These are phyloP conservation scores for Ectobius pallidus DNA, from an alignment of 2,888 invertebrate species.

Conservation along the genomic window DNA sequence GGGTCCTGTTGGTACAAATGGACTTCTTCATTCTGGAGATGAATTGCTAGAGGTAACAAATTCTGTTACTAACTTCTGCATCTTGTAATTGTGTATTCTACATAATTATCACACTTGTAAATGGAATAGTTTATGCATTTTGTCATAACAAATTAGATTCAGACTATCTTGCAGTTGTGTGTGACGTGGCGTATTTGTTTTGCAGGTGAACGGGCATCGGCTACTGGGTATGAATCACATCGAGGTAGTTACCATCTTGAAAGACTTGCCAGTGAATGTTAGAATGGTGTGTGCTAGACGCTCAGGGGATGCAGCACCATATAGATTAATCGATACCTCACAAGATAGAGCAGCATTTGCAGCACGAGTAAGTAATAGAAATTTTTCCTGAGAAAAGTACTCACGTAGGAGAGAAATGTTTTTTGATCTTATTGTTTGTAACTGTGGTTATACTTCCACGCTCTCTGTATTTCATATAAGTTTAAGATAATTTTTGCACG, in stretches of 20 bases:
- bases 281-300: slow-evolving; percentile 86
- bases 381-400: too few species aligned
- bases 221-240: slow-evolving; percentile 92
- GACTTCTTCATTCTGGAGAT: slow-evolving; percentile 88
- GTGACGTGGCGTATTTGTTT: too few species aligned
- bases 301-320: slow-evolving; percentile 62
- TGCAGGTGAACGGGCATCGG: slow-evolving; percentile 87
- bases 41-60: slow-evolving; percentile 79
- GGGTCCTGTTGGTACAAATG: slow-evolving; percentile 95
- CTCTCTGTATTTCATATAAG: too few species aligned
- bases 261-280: slow-evolving; percentile 88
- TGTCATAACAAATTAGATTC: too few species aligned
- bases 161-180: too few species aligned
- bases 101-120: too few species aligned
- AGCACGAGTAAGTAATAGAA: slow-evolving; percentile 63
- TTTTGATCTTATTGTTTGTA: too few species aligned
- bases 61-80: not conserved
- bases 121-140: too few species aligned
- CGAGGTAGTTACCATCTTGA: slow-evolving; percentile 91
- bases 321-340: slow-evolving; percentile 75
- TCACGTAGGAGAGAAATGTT: too few species aligned
- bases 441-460: too few species aligned
- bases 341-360: slow-evolving; percentile 79
- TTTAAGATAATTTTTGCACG: too few species aligned
- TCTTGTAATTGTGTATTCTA: too few species aligned